Conservation (phyloP, 1,140 invertebrate species). For the Drosophila nigromelanica region DNA sequence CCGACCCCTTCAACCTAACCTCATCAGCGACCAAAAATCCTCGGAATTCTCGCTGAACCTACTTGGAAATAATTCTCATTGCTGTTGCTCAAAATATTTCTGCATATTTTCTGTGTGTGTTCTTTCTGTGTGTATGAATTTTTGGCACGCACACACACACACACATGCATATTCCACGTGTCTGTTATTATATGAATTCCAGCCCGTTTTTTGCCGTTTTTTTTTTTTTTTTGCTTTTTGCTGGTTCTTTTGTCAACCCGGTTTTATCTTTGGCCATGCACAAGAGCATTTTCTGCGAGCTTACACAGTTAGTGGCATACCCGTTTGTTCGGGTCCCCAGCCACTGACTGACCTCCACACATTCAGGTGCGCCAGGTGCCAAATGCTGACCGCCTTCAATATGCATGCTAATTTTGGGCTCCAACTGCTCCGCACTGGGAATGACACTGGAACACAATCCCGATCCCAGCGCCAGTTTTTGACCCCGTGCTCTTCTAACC, state of each 20-base stretch:
- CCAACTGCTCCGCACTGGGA: slow-evolving; percentile 1
- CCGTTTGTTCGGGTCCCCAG: slow-evolving; percentile 2
- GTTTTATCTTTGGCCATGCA: slow-evolving; percentile 43
- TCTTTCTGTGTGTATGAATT: slow-evolving; percentile 47
- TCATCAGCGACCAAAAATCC: slow-evolving; percentile 1
- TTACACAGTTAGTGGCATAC: slow-evolving; percentile 34
- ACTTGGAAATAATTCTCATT: slow-evolving; percentile 39
- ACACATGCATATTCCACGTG: slow-evolving; percentile 10
- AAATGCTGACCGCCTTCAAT: slow-evolving; percentile 47
- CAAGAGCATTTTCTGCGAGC: slow-evolving; percentile 43
- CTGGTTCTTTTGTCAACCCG: slow-evolving; percentile 40
- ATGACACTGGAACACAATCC: background rate
- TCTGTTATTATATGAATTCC: slow-evolving; percentile 45
- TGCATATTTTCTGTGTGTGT: slow-evolving; percentile 43
- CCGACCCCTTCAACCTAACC: background rate
- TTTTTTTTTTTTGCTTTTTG: slow-evolving; percentile 12
- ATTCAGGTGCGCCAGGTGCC: slow-evolving; percentile 11
- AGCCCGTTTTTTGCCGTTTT: slow-evolving; percentile 15
- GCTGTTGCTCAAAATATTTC: slow-evolving; percentile 41
- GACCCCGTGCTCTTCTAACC: no score
- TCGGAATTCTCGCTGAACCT: slow-evolving; percentile 15
- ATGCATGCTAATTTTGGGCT: slow-evolving; percentile 49
- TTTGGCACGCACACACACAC: slow-evolving; percentile 23
- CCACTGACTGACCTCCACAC: slow-evolving; percentile 12
- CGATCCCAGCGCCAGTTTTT: slow-evolving; percentile 1